Base-by-base conservation (phyloP, 92 coral and sea anemone genomes). In the Siderastrea siderea region DNA sequence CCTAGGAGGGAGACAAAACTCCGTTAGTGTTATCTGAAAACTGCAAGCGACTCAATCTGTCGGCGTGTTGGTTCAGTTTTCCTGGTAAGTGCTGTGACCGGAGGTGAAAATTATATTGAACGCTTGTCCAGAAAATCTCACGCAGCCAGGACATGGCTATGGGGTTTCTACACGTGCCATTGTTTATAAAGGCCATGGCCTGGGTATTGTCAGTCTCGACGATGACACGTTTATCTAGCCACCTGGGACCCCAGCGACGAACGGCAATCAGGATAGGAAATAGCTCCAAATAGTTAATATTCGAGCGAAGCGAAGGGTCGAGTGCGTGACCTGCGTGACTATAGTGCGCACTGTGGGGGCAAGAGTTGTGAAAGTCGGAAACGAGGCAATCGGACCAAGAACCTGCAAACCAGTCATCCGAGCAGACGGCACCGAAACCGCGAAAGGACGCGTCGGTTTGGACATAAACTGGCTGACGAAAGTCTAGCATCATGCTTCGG, bases 141-240 rank as follows among this genome's bases (percentile, higher is more conserved):
- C 78, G 86, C 52, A 82, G 67, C 86, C 86, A 82, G 1, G 86
- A 82, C 86, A 82, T 82, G 78, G 78, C 86, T 1, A 68, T 50
- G 47, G 86, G 13, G 78, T 68, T 66, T 82, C 68, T 68, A 45
- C 86, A 82, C 6, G 52, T 68, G 46, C 86, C 86, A 2, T 68
- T 65, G 77, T 82, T 69, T 10, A 82, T 72, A 59, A 82, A 69
- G 15, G 79, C 38, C 86, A 82, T 69, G 15, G 86, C 53, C 52
- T 82, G 86, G 47, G 84, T 80, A 12, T 80, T 80, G 47, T 65
- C 59, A n/a, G 84, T 80, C n/a, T 80, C 61, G 3, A 80, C 61
- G 61, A 47, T 60, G n/a, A 80, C 74, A 80, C 60, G 84, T 64
- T 80, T 79, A 1, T 63, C 5, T 19, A 38, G 14, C 84, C 84